A percentile compares a stretch with the other conserved stretches of the same genome.
Conservation (phyloP, 2,797 vertebrate species). For the Holocentrus rufus region DNA sequence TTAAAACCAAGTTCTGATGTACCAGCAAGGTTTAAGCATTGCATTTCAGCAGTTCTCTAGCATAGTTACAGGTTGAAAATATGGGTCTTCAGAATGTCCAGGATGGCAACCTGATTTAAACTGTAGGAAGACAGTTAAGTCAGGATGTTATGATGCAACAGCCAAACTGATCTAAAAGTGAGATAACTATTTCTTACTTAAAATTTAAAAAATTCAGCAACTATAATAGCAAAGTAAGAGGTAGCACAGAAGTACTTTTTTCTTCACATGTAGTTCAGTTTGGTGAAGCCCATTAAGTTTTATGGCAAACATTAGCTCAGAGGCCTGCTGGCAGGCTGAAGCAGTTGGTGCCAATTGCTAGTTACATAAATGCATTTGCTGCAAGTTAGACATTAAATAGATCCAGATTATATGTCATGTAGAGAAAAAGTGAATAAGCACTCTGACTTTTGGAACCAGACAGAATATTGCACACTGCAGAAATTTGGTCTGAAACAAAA, state of each 20-base stretch:
- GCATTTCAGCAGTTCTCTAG: background rate
- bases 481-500: slow-evolving; percentile 16
- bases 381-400: too few relatives aligned
- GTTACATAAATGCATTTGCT: background rate
- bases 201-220: background rate
- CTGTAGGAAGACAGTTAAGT: background rate
- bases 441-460: background rate
- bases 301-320: background rate
- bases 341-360: background rate
- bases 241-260: background rate
- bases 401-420: slow-evolving; percentile 1
- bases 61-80: background rate
- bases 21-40: background rate
- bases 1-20: background rate
- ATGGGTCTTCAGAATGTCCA: background rate
- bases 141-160: slow-evolving; percentile 9
- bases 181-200: background rate
- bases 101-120: background rate
- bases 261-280: slow-evolving; percentile 6
- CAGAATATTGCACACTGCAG: background rate
- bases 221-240: background rate
- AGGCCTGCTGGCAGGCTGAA: slow-evolving; percentile 1
- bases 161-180: background rate
- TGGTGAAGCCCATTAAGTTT: background rate
- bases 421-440: slow-evolving; percentile 6